Evolutionary conservation across 2,888 invertebrate species (phyloP).

Genomic region (Eupithecia abbreviata): DNA sequence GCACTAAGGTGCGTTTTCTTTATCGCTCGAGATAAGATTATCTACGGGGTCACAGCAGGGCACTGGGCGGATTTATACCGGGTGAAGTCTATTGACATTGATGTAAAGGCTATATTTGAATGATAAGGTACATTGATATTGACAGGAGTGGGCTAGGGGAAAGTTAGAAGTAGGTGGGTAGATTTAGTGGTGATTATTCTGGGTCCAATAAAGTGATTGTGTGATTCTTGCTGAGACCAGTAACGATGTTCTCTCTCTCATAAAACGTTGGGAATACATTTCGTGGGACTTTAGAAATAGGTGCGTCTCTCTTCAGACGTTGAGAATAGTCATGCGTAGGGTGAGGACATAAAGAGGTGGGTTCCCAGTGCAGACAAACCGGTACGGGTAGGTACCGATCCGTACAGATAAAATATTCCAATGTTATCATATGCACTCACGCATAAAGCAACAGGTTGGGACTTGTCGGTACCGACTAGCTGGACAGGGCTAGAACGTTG

Average conservation of each 20-base stretch:
- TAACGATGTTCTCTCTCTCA: neutral
- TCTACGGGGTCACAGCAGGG: conserved; percentile 56
- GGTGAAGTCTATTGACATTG: conserved; percentile 34
- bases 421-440: too few species aligned
- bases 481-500: too few species aligned
- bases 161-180: conserved; percentile 12
- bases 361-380: too few species aligned
- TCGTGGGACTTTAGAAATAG: neutral
- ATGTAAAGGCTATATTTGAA: conserved; percentile 38
- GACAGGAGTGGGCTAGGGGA: conserved; percentile 16
- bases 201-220: neutral
- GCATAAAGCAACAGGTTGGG: too few species aligned
- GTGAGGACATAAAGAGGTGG: too few species aligned
- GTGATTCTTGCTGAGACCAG: neutral
- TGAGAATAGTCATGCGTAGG: neutral
- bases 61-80: conserved; percentile 41
- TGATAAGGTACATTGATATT: conserved; percentile 32
- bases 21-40: conserved; percentile 64
- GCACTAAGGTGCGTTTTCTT: conserved; percentile 51
- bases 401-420: too few species aligned
- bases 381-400: too few species aligned
- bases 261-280: neutral
- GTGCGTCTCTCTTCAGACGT: neutral
- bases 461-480: too few species aligned
- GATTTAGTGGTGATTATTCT: conserved; percentile 3